Evolutionary conservation across 2,888 invertebrate genomes (phyloP), one percentile per base, ranked within the genome.

Genomic region (Hypomecis punctinalis): DNA sequence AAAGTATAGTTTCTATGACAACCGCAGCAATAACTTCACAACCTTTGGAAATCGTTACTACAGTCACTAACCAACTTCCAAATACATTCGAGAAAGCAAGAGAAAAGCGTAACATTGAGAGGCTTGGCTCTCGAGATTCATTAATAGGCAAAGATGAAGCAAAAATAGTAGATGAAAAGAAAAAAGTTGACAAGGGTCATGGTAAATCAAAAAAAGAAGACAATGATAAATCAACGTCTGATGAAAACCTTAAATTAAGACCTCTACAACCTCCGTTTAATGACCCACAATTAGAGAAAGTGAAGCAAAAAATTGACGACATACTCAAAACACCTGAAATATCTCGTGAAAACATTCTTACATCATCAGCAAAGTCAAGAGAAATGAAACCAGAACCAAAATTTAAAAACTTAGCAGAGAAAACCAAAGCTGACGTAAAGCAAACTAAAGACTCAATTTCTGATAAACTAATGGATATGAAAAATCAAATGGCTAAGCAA

Each of bases 11-110:
- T 47, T 94, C 94, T 13, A 94, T 94, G 94, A 94, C 94, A 10
- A 94, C 94, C 5, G 94, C 94, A 23, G 94, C 94, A 6, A 94
- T 94, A 56, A 93, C 94, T 56, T 90, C 94, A 6, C 94, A 94
- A 66, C 94, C 94, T 1, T 81, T 94, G 65, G 93, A 94, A 80
- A 89, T 94, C 9, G 94, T 94, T 4, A 90, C 94, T 45, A 93
- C 92, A 43, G 93, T 94, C 6, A 94, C 94, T 4, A 94, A 94
- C 71, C 94, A 94, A 76, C 72, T 94, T 54, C 93, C 93, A 40
- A 77, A 86, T 40, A 85, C 90, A 53, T 84, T 93, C 52, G 93
- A 93, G 78, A 93, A 93, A 57, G 93, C 93, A 0, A 85, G 93
- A 79, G 93, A 93, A 74, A 93, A 90, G 51, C 89, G 86, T 51